Base-by-base conservation (phyloP, 1,140 invertebrate species). In the Ceratosolen solmsi region DNA sequence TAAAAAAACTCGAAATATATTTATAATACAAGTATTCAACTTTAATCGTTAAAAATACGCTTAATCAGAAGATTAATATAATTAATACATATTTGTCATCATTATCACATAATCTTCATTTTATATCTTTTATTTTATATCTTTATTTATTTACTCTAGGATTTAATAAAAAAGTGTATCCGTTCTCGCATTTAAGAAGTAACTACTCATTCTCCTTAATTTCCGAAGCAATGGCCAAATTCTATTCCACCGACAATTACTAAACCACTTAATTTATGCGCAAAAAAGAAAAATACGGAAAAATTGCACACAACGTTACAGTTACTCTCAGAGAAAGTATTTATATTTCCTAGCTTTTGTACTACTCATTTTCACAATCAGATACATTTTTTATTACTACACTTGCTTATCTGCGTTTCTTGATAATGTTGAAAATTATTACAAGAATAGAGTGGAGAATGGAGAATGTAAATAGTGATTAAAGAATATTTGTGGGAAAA, bases 171-270 rank as follows among this genome's bases (percentile, higher is more conserved):
- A 71, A 71, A 71, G 25, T 0, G 38, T 20, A 27, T 71, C n/a
- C 41, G 25, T 13, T 49, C 15, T 71, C 41, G 56, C 13, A 49
- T n/a, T 76, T 78, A 68, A n/a, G 73, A 80, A 80, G 30, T 51
- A 36, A 80, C 79, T 70, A 73, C 73, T 80, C 79, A 73, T 65
- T 70, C 70, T 73, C 79, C 54, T 73, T 80, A 73, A 80, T 80
- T 73, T 60, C 13, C n/a, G 17, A 63, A 20, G 15, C 9, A 41
- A 71, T 20, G 33, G 17, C 33, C 38, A 68, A 68, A 38, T 38
- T 33, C 7, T 38, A 38, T 38, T 68, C 51, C 33, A 36, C 36
- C 2, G 2, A 5, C 72, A 74, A 74, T 74, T 74, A 74, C 11
- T 15, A 20, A 22, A 2, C 49, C 22, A 49, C 25, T 46, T 72